These are phyloP conservation scores for Pipistrellus kuhlii DNA, from an alignment of 2,797 vertebrate genomes.

Conservation along the genomic window DNA sequence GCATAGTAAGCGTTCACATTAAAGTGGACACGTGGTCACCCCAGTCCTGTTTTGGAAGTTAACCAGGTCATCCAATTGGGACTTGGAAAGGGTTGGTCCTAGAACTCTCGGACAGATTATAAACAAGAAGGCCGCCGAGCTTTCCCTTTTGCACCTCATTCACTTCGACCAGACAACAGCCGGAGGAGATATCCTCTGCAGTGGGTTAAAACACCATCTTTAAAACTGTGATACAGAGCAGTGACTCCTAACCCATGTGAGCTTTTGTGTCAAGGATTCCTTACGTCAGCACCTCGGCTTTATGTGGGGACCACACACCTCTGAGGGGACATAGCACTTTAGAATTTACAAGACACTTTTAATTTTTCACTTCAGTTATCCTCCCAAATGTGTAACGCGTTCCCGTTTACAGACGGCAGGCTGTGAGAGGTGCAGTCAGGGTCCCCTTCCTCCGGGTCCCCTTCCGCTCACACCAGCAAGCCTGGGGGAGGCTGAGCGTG, in stretches of 20 bases:
- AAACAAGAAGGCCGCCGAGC: not conserved
- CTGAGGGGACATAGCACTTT: not conserved
- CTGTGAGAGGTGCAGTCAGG: not conserved
- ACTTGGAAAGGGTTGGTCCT: not conserved
- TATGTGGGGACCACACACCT: not conserved
- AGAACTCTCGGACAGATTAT: not conserved
- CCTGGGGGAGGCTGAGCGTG: not conserved
- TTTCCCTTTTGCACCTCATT: not conserved
- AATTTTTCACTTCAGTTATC: not conserved
- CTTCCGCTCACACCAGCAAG: not conserved
- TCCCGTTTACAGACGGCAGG: not conserved
- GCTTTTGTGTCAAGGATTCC: not conserved
- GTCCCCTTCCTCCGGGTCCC: not conserved
- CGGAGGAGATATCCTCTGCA: not conserved
- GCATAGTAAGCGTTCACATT: not conserved
- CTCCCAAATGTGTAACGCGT: not conserved
- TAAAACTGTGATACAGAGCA: not conserved
- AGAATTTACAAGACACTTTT: not conserved
- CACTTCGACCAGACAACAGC: not conserved
- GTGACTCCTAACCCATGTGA: not conserved
- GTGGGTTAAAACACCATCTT: conserved; percentile 18
- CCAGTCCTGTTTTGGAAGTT: not conserved
- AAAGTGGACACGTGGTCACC: not conserved
- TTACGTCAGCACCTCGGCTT: not conserved
- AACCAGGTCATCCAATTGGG: not conserved